Base-by-base conservation (phyloP, 1,140 invertebrate species). In the Chelonus insularis region DNA sequence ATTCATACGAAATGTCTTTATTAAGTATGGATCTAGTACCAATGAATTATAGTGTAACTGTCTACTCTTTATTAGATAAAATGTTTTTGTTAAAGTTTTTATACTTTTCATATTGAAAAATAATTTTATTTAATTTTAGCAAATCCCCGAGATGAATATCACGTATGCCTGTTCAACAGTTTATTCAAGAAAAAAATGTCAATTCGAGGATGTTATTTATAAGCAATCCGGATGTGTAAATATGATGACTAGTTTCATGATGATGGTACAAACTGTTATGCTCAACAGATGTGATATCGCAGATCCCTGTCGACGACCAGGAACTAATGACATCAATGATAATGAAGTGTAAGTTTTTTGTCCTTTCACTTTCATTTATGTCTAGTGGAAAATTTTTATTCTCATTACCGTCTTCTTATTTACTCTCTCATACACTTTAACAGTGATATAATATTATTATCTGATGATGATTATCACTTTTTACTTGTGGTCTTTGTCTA, bases 261-360 rank as follows among this genome's bases (percentile, higher is more conserved):
- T 81, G 25, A 76, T 88, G 54, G 64, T 87, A 32, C 82, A 83
- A 52, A 68, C 80, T 43, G 51, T 82, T 5, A 68, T 86, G 52
- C 77, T 83, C 39, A 68, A 83, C 1, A 82, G 83, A 56, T 86
- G 85, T 63, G 76, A 83, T 14, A 80, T 87, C 9, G 72, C 80
- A 0, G 81, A 85, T 55, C 77, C 85, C 2, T 83, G 81, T 58
- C 67, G 74, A 39, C 68, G 80, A 12, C 60, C 74, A 1, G 75
- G 77, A 3, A 74, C 51, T 0, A 72, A 76, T 29, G 62, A 69
- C 14, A 51, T 72, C 5, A 71, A 72, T 1, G 48, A 62, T 4
- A 67, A 64, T 14, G 68, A 77, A 34, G 16, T 12, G 59, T 61
- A 45, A 61, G 59, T 47, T 20, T 59, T 51, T 25, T 11, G 9